Conservation (phyloP, 2,888 invertebrate genomes). For the Diaperis boleti region DNA sequence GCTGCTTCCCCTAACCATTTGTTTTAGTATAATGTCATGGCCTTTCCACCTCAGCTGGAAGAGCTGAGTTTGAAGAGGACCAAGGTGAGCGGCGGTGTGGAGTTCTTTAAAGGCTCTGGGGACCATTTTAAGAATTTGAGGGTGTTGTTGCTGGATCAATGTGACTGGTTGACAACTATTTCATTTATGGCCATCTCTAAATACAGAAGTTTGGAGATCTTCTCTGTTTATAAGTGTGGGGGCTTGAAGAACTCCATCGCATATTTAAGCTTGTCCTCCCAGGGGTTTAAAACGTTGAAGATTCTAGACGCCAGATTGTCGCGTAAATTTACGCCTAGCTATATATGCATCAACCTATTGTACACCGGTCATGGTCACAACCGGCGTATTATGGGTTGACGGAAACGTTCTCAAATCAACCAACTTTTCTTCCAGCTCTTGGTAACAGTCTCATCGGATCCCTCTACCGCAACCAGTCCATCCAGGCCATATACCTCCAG, state of each 20-base stretch:
- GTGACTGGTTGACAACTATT: conserved; percentile 81
- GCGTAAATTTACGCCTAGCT: no score
- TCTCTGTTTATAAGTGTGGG: conserved; percentile 75
- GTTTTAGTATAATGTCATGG: conserved; percentile 72
- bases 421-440: conserved; percentile 55
- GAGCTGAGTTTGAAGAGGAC: conserved; percentile 72
- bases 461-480: conserved; percentile 51
- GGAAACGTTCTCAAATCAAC: no score
- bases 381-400: no score
- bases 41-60: conserved; percentile 75
- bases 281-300: conserved; percentile 74
- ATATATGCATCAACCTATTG: no score
- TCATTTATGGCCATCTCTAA: conserved; percentile 81
- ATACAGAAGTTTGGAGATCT: conserved; percentile 71
- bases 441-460: conserved; percentile 57
- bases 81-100: conserved; percentile 50
- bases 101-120: conserved; percentile 58
- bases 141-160: conserved; percentile 79
- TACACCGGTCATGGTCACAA: no score
- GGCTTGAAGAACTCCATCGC: conserved; percentile 76
- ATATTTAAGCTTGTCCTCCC: conserved; percentile 80
- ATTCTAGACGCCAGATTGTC: conserved; percentile 63
- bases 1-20: neutral
- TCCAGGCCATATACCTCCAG: conserved; percentile 61
- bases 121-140: conserved; percentile 22